Percentiles rank a stretch among this genome's conserved stretches.
Conservation (phyloP, 2,113 vertebrate species). For the Alexandromys fortis region DNA sequence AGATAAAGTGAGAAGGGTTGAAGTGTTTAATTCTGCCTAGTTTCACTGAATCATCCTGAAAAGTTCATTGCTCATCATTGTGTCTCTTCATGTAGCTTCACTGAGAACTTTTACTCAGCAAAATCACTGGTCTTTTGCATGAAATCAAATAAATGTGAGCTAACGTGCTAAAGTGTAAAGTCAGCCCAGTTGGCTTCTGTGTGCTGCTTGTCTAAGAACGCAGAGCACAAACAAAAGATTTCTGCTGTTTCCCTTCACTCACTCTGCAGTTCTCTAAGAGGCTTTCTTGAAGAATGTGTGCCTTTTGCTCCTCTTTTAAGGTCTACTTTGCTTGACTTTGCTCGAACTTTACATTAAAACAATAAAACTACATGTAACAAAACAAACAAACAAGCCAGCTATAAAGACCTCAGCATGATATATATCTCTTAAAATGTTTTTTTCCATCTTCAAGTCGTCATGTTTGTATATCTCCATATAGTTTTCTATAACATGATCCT, state of each 20-base stretch:
- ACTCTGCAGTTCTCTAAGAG: background rate
- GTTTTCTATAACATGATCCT: background rate
- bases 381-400: background rate
- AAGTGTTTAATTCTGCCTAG: slow-evolving; percentile 18
- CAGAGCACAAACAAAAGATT: background rate
- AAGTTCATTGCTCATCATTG: slow-evolving; percentile 26
- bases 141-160: slow-evolving; percentile 25
- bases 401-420: background rate
- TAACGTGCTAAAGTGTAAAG: background rate
- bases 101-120: slow-evolving; percentile 2
- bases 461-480: background rate
- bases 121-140: slow-evolving; percentile 27
- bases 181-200: background rate
- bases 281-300: background rate
- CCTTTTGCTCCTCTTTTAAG: background rate
- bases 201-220: background rate
- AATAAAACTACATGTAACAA: background rate
- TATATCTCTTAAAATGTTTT: background rate
- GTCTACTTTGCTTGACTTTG: background rate
- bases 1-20: background rate
- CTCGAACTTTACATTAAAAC: background rate
- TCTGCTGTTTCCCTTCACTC: background rate
- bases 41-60: slow-evolving; percentile 11
- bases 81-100: background rate
- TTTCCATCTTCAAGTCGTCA: background rate